Evolutionary conservation across 2,888 invertebrate genomes (phyloP).

Genomic region (Meta bourneti): DNA sequence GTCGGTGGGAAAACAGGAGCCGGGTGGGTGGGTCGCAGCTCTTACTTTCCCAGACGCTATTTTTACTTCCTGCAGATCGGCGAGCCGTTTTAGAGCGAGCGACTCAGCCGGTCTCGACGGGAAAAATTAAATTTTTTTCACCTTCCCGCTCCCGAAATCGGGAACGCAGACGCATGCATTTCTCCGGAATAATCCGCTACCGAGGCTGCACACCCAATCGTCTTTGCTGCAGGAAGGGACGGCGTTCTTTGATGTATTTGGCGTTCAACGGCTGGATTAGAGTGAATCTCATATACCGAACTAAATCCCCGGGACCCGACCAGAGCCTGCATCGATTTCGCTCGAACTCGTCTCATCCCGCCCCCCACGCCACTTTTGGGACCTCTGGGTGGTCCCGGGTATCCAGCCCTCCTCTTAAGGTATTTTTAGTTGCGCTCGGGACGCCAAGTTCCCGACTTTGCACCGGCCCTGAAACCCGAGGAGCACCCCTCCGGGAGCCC

Average conservation of each 20-base stretch:
- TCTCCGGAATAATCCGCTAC: slow-evolving; percentile 19
- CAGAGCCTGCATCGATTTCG: slow-evolving; percentile 49
- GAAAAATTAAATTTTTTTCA: neutral
- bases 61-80: slow-evolving; percentile 11
- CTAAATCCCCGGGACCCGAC: slow-evolving; percentile 41
- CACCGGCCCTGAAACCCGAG: neutral
- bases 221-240: neutral
- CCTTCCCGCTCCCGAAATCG: neutral
- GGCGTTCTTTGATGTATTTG: slow-evolving; percentile 32
- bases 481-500: neutral
- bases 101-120: neutral
- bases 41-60: neutral
- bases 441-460: neutral
- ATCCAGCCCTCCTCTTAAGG: slow-evolving; percentile 26
- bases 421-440: slow-evolving; percentile 31
- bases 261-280: too few species aligned
- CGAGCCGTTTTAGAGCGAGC: neutral
- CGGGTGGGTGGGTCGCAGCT: too few species aligned
- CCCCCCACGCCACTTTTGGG: slow-evolving; percentile 2
- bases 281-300: neutral
- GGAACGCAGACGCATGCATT: neutral
- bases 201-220: neutral
- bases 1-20: too few species aligned
- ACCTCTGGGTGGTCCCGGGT: slow-evolving; percentile 32
- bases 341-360: slow-evolving; percentile 2